Base-by-base conservation (phyloP, 2,113 vertebrate species). In the Copsychus sechellarum region DNA sequence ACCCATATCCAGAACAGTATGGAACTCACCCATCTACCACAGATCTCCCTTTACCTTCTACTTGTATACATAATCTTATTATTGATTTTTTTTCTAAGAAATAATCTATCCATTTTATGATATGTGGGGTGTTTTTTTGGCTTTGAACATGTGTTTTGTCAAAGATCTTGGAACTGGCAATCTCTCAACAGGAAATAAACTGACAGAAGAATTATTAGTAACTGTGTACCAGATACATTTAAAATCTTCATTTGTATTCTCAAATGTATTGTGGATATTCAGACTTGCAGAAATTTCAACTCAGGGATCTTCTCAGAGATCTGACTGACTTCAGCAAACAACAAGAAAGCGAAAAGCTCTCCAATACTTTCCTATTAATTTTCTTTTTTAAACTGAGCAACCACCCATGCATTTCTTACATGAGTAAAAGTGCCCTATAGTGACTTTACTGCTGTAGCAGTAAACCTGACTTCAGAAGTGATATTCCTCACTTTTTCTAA, bases 51-150 rank as follows among this genome's bases (percentile, higher is more conserved):
- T 78, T 74, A 34, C n/a, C 36, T 81, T 85, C 38, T 71, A 28
- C 12, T 84, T 42, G 8, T 61, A 8, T 42, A 53, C 5, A 2
- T 2, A 4, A 17, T 48, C 20, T 48, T 74, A 28, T 28, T 57
- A 67, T 31, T 71, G 26, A 29, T 9, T 0, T 23, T 58, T 24
- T n/a, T 82, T 36, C 45, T 28, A 26, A 81, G 11, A 74, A 81
- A 58, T 5, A 90, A 28, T 38, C 61, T 57, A 31, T 56, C 15
- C 17, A 80, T 69, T 86, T 47, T 25, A 80, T 65, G n/a, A 36
- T 13, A n/a, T 0, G 0, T 71, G 11, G 6, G 2, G 0, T 25
- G 22, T 17, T 64, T 70, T 66, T 58, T 71, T n/a, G 22, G 17
- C 31, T 82, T 81, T 88, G 17, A 28, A 22, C 7, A 5, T 33